Evolutionary conservation across 2,797 vertebrate species (phyloP), one percentile per base, ranked within the genome.

Genomic region (Amphiprion clarkii): DNA sequence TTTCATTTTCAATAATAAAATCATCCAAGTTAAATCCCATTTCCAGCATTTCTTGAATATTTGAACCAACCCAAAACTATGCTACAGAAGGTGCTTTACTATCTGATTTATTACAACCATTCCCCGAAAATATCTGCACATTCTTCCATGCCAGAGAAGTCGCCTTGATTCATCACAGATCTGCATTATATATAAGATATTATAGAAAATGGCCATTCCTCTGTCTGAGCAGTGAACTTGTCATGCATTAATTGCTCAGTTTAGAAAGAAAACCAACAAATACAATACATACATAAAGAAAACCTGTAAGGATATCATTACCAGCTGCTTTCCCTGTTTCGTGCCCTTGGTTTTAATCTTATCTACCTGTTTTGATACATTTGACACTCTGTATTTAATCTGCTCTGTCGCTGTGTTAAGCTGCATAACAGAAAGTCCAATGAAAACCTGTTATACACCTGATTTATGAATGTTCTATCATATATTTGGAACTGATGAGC

Each of bases 1-100:
- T 36, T 54, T 72, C 31, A 46, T 58, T 3, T 3, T 6, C 49
- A 60, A 54, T 58, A 73, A 76, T 69, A 64, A 72, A 79, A 67
- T 23, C 48, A 31, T 68, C 49, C 46, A 62, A 5, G 3, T 71
- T 58, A 58, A 49, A 70, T 57, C 55, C 17, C 6, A 27, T 76
- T 71, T 53, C 25, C 13, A 75, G 74, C 68, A 67, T 71, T 67
- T 76, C 61, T 71, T 59, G 0, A 33, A 40, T 19, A 76, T 74
- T 83, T 74, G 56, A 76, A 79, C 74, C 23, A 80, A 60, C 12
- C 21, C 21, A 23, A 42, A 58, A 51, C 67, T 61, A 16, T 33
- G 19, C 27, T 51, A 36, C 10, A 63, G 62, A 79, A 72, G 0
- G 23, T 1, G 21, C 65, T 68, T 79, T 60, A 76, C 56, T 40